Evolutionary conservation across 2,113 vertebrate genomes (phyloP).

Genomic region (Nothoprocta perdicaria): DNA sequence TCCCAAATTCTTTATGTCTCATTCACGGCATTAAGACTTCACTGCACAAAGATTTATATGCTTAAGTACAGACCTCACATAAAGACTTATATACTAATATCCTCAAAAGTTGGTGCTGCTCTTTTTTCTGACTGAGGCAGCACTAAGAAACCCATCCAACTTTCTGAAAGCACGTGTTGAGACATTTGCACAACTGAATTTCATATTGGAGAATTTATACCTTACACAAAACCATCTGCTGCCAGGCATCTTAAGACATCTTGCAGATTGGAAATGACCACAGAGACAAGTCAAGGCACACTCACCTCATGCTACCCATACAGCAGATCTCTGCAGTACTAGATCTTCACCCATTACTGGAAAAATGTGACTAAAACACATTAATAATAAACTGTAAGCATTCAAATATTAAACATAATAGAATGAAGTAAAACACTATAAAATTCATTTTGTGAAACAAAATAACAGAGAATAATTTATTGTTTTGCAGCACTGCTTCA

Average conservation of each 20-base stretch:
- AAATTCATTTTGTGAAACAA: neutral
- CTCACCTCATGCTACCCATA: neutral
- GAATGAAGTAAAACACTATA: neutral
- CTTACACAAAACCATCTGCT: neutral
- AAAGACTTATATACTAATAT: neutral
- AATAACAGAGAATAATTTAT: neutral
- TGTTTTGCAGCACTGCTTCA: neutral
- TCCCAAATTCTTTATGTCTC: neutral
- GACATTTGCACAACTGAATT: neutral
- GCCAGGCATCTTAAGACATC: neutral
- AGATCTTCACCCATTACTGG: neutral
- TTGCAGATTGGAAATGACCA: neutral
- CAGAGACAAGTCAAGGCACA: fast-evolving
- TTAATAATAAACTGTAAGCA: neutral
- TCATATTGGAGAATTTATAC: neutral
- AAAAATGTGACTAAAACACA: neutral
- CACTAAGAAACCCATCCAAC: too few relatives aligned
- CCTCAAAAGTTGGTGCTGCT: neutral
- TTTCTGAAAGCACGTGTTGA: neutral
- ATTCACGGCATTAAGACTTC: neutral
- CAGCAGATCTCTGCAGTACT: neutral
- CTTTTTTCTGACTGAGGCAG: neutral
- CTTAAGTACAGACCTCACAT: neutral
- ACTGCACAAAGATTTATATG: neutral
- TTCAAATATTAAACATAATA: neutral